A percentile compares a stretch with the other conserved stretches of the same genome.
These are phyloP conservation scores for Eupeodes corollae DNA, from an alignment of 1,140 invertebrate species.

Conservation along the genomic window DNA sequence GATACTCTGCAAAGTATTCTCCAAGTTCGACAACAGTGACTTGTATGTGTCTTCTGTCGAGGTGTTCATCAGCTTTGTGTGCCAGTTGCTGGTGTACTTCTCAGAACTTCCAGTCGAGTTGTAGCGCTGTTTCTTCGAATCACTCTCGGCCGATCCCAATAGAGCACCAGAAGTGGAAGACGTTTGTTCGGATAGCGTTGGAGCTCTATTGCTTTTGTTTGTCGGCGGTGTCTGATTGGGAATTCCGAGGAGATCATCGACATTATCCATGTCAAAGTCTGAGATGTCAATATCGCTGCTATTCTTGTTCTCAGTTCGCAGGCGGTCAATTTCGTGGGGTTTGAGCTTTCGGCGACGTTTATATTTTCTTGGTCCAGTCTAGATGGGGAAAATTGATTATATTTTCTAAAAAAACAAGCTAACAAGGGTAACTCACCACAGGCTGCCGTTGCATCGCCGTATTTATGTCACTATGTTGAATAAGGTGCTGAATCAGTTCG, in stretches of 20 bases:
- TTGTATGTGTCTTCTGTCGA: slow-evolving; percentile 12
- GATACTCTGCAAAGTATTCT: slow-evolving; percentile 15
- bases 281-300: slow-evolving; percentile 32
- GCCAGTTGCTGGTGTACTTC: slow-evolving; percentile 34
- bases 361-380: slow-evolving; percentile 64
- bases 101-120: slow-evolving; percentile 21
- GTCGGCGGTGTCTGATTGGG: slow-evolving; percentile 18
- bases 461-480: slow-evolving; percentile 71
- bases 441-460: slow-evolving; percentile 66
- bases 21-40: slow-evolving; percentile 16
- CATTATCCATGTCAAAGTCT: slow-evolving; percentile 28
- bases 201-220: slow-evolving; percentile 11
- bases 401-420: background rate
- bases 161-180: slow-evolving; percentile 4
- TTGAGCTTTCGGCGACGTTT: slow-evolving; percentile 64
- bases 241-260: slow-evolving; percentile 38
- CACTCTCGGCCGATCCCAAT: slow-evolving; percentile 7
- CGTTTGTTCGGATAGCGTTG: too few species aligned
- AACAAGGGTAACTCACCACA: slow-evolving; percentile 39
- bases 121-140: slow-evolving; percentile 12
- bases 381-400: slow-evolving; percentile 3
- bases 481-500: slow-evolving; percentile 66
- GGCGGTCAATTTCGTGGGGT: slow-evolving; percentile 44
- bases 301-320: slow-evolving; percentile 26
- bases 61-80: slow-evolving; percentile 18